Evolutionary conservation across 2,888 invertebrate genomes (phyloP).

Genomic region (Epinotia nisella): DNA sequence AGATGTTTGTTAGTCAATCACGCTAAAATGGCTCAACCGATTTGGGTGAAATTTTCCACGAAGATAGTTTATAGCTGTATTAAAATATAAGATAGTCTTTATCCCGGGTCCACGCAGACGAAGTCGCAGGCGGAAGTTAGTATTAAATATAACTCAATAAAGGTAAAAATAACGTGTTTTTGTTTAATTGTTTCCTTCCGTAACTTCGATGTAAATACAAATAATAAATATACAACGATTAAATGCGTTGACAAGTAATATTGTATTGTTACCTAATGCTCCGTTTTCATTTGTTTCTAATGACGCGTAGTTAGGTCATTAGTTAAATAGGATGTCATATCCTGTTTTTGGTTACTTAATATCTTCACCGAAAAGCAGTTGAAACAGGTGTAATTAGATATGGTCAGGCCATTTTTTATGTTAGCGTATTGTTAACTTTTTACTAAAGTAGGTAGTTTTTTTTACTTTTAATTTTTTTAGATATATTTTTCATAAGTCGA

Average conservation of each 20-base stretch:
- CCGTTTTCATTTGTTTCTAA: constrained; percentile 47
- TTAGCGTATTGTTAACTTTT: not conserved
- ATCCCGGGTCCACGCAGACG: no score
- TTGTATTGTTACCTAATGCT: constrained; percentile 45
- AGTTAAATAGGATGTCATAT: constrained; percentile 49
- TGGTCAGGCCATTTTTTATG: constrained; percentile 29
- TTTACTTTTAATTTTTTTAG: not conserved
- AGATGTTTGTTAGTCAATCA: no score
- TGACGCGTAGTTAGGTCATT: constrained; percentile 44
- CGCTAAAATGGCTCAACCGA: no score
- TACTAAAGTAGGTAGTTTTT: not conserved
- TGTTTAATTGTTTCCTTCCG: not conserved
- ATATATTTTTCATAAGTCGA: not conserved
- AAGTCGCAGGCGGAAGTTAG: no score
- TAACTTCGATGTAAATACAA: not conserved
- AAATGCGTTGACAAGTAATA: constrained; percentile 42
- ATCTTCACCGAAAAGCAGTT: constrained; percentile 34
- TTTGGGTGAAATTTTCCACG: no score
- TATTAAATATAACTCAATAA: not conserved
- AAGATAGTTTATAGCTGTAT: no score
- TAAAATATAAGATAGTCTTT: no score
- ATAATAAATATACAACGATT: constrained; percentile 3
- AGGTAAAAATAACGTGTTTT: not conserved
- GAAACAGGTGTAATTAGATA: constrained; percentile 41
- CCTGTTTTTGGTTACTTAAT: constrained; percentile 46